These are phyloP conservation scores for Pangasius mekongensis DNA, from an alignment of 2,797 vertebrate genomes.

Conservation along the genomic window DNA sequence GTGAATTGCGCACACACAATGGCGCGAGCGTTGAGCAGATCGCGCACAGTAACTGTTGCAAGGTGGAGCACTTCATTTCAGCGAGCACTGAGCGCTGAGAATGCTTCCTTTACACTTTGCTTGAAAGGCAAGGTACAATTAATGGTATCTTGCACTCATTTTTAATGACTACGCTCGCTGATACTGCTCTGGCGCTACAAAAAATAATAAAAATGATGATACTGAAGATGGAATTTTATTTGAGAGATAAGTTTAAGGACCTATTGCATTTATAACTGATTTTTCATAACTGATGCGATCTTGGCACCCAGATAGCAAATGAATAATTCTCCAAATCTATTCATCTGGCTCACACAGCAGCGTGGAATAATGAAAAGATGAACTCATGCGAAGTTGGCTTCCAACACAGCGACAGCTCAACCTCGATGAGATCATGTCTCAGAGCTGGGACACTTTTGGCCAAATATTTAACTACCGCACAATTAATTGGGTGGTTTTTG, in stretches of 20 bases:
- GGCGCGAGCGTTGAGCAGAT: no score
- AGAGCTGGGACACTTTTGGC: neutral
- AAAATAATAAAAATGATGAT: no score
- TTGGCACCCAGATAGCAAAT: neutral
- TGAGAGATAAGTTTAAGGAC: neutral
- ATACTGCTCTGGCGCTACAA: no score
- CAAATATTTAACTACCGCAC: neutral
- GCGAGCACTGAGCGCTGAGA: no score
- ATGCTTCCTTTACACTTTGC: no score
- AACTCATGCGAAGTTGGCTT: neutral
- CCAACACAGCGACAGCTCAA: neutral
- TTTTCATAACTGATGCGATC: neutral
- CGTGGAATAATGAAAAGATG: neutral
- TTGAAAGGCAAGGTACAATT: no score
- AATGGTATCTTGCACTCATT: no score
- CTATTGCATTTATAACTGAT: neutral
- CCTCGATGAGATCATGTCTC: neutral
- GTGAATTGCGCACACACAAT: neutral
- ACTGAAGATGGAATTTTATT: neutral
- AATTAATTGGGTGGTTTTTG: neutral
- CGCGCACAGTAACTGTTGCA: no score
- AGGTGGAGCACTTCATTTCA: neutral
- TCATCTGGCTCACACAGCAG: neutral
- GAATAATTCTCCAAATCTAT: neutral
- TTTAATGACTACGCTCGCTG: no score